A percentile compares a stretch with the other conserved stretches of the same genome.
Evolutionary conservation across 2,888 invertebrate species (phyloP).

Genomic region (Arctia plantaginis): DNA sequence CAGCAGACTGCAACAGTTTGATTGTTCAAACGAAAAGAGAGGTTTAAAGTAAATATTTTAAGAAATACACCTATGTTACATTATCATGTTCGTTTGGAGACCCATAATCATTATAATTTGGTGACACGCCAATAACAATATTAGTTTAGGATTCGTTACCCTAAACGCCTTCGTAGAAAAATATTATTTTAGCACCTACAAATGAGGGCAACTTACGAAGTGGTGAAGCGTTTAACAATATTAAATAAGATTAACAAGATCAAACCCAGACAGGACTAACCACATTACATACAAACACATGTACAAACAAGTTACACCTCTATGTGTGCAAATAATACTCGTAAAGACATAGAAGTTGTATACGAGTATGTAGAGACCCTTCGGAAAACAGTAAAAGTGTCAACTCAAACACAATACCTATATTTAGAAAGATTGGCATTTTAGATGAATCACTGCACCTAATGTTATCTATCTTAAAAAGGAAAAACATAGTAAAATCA

Average conservation of each 20-base stretch:
- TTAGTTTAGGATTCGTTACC: conserved; percentile 4
- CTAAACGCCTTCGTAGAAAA: not conserved
- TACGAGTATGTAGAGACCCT: not conserved
- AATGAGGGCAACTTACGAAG: not conserved
- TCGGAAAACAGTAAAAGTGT: not conserved
- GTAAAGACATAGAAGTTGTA: not conserved
- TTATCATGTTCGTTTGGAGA: not conserved
- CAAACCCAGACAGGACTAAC: not conserved
- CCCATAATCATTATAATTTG: conserved; percentile 10
- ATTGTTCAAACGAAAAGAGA: too few species aligned
- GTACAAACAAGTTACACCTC: not conserved
- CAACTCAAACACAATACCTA: not conserved
- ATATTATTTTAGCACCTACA: not conserved
- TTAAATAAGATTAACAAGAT: not conserved
- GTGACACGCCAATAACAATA: not conserved
- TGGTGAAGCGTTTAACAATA: not conserved
- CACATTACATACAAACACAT: not conserved
- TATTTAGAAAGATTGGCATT: not conserved
- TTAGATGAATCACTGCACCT: not conserved
- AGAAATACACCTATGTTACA: not conserved
- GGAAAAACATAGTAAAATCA: not conserved
- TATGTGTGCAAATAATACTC: not conserved
- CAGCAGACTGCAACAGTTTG: too few species aligned
- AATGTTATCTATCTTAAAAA: not conserved
- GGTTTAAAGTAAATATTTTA: too few species aligned